Percentiles rank a stretch among this genome's conserved stretches.
phyloP scores from a whole-genome alignment of 2,888 invertebrate genomes.

The Celastrina argiolus region DNA sequence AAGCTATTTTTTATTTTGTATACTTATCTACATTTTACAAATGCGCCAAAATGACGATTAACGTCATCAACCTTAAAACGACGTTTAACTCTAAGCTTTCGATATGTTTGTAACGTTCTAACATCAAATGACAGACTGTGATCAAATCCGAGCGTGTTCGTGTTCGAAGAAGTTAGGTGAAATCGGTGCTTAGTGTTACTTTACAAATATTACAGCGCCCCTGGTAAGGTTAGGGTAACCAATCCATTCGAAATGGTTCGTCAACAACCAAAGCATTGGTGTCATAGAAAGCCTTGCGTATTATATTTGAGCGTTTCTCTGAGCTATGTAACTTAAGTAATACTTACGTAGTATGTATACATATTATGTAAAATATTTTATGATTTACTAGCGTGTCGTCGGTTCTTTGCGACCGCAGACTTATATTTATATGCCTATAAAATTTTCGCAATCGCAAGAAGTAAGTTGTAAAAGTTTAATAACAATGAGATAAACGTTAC shows the following conservation, averaged over 20 bases:
- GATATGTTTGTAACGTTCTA: too few species aligned
- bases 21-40: too few species aligned
- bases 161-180: too few species aligned
- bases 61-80: too few species aligned
- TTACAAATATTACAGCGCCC: slow-evolving; percentile 1
- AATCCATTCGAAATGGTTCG: slow-evolving; percentile 29
- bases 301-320: slow-evolving; percentile 20
- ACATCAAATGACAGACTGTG: too few species aligned
- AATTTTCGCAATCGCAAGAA: not conserved
- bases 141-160: too few species aligned
- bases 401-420: not conserved
- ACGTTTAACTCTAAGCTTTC: too few species aligned
- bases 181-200: not conserved
- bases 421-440: not conserved
- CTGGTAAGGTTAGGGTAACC: slow-evolving; percentile 26
- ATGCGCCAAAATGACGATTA: too few species aligned
- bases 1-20: too few species aligned
- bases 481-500: not conserved
- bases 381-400: not conserved
- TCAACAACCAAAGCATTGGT: slow-evolving; percentile 24
- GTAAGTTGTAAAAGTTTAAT: not conserved
- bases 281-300: slow-evolving; percentile 25
- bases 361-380: slow-evolving; percentile 18
- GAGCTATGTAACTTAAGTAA: slow-evolving; percentile 13
- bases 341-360: slow-evolving; percentile 10